Conservation (phyloP, 1,140 invertebrate species). For the Pachyrhynchus sulphureomaculatus region DNA sequence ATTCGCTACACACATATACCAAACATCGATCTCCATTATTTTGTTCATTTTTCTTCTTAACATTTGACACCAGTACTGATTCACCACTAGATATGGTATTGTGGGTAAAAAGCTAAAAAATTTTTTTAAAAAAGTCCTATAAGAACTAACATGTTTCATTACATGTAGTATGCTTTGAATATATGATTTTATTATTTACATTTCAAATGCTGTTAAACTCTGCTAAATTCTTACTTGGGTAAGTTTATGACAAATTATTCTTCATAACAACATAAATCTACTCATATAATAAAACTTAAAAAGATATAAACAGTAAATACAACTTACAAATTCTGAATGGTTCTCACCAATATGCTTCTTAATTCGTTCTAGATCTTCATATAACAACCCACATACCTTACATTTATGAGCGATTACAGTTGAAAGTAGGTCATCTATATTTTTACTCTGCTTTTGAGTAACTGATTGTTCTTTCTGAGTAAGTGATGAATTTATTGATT, state of each 20-base stretch:
- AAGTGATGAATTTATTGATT: not conserved
- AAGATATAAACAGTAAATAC: no score
- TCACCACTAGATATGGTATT: not conserved
- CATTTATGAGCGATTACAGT: constrained; percentile 38
- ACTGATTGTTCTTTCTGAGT: not conserved
- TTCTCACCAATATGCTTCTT: constrained; percentile 30
- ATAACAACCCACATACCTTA: constrained; percentile 38
- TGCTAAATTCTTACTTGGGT: no score
- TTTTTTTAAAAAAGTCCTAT: not conserved
- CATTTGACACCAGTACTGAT: constrained; percentile 6
- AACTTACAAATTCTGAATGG: constrained; percentile 26
- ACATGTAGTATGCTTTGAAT: no score
- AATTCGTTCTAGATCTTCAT: constrained; percentile 35
- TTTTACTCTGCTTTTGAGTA: not conserved
- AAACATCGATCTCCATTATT: constrained; percentile 22
- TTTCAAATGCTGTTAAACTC: no score
- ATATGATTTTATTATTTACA: no score
- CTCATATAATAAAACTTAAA: no score
- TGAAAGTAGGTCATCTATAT: constrained; percentile 30
- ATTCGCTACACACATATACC: constrained; percentile 39
- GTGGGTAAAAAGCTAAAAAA: constrained; percentile 7
- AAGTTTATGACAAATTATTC: no score
- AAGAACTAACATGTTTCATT: no score
- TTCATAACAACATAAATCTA: no score
- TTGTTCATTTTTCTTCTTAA: constrained; percentile 29